Conservation (phyloP, 2,888 invertebrate species). For the Dicyrtoma fusca region DNA sequence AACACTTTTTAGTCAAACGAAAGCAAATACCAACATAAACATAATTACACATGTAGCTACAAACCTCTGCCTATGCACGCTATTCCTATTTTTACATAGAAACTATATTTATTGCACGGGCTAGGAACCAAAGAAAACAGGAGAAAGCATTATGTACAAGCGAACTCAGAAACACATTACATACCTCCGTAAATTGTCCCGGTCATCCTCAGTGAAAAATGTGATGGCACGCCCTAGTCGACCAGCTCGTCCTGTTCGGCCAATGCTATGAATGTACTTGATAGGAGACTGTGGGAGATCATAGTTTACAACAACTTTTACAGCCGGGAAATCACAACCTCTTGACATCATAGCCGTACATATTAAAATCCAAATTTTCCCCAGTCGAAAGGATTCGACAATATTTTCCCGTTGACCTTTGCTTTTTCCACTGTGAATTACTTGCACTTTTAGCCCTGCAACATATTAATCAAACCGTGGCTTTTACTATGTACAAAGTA, state of each 20-base stretch:
- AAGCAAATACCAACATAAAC: no score
- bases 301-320: conserved; percentile 95
- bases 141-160: no score
- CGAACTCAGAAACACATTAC: no score
- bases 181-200: conserved; percentile 77
- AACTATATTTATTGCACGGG: no score
- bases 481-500: conserved; percentile 26
- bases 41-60: no score
- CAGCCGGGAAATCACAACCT: conserved; percentile 95
- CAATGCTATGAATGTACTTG: conserved; percentile 74
- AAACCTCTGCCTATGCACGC: conserved; percentile 46
- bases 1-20: conserved; percentile 12
- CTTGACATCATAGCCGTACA: conserved; percentile 97
- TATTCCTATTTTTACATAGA: neutral
- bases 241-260: conserved; percentile 93
- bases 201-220: conserved; percentile 90
- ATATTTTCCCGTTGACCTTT: conserved; percentile 90
- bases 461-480: conserved; percentile 33
- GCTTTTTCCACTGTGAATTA: conserved; percentile 88
- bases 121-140: conserved; percentile 7
- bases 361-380: conserved; percentile 92
- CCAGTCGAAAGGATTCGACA: conserved; percentile 85
- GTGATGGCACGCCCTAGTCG: conserved; percentile 86
- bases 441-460: conserved; percentile 90
- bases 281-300: conserved; percentile 92